Percentiles rank a stretch among this genome's conserved stretches.
phyloP scores from a whole-genome alignment of 2,888 invertebrate genomes.

The Dolichopus griseipennis region DNA sequence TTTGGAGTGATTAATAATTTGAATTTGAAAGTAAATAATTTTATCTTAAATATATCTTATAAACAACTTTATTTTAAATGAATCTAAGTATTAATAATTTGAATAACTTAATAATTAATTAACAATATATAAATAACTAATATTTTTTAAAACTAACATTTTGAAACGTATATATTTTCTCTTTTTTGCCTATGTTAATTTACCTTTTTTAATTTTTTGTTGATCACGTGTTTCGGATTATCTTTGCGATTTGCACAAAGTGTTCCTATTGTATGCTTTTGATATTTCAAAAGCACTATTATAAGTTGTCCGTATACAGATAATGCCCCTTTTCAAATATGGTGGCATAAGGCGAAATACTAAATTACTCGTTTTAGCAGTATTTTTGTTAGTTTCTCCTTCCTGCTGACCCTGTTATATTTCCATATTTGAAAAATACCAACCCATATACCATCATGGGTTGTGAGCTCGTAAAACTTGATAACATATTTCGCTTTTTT shows the following conservation, averaged over 20 bases:
- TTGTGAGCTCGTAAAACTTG: not conserved
- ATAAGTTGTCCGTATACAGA: constrained; percentile 29
- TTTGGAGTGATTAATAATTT: no score
- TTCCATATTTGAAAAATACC: not conserved
- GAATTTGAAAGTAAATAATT: no score
- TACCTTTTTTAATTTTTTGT: constrained; percentile 21
- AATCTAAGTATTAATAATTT: no score
- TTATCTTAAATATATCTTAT: no score
- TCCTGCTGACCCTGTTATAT: not conserved
- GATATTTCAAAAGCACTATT: constrained; percentile 24
- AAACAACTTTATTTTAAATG: no score
- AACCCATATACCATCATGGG: not conserved
- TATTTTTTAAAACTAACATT: no score
- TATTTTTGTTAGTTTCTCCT: not conserved
- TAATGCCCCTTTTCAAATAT: constrained; percentile 29
- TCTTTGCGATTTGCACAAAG: constrained; percentile 23
- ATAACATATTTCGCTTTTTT: not conserved
- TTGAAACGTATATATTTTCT: constrained; percentile 22
- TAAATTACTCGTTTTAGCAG: no score
- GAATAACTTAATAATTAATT: no score
- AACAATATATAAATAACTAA: no score
- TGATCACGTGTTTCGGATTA: constrained; percentile 20
- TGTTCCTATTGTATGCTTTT: constrained; percentile 26
- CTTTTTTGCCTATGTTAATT: constrained; percentile 22
- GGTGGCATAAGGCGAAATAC: constrained; percentile 21